Evolutionary conservation across 1,140 invertebrate genomes (phyloP).

Genomic region (Holcopasites calliopsidis): DNA sequence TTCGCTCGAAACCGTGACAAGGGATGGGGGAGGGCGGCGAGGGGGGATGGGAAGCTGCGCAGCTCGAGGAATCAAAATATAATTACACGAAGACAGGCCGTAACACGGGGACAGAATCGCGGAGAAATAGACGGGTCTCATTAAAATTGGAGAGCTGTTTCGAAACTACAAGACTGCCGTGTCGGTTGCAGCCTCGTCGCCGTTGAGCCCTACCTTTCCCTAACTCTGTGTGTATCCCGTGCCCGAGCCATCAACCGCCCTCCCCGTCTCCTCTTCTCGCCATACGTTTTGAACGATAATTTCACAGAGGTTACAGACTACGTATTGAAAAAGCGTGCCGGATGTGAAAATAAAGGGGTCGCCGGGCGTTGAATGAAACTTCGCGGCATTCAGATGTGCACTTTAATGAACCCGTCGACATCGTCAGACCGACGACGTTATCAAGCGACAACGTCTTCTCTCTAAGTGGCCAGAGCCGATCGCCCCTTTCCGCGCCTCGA

Average conservation of each 20-base stretch:
- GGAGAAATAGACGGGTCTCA: slow-evolving; percentile 77
- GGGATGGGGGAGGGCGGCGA: slow-evolving; percentile 12
- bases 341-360: slow-evolving; percentile 15
- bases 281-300: slow-evolving; percentile 55
- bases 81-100: slow-evolving; percentile 77
- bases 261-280: neutral
- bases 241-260: neutral
- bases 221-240: slow-evolving; percentile 42
- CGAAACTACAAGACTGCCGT: slow-evolving; percentile 77
- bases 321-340: slow-evolving; percentile 42
- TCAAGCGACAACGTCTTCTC: neutral
- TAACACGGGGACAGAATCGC: slow-evolving; percentile 76
- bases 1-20: slow-evolving; percentile 32
- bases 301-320: slow-evolving; percentile 50
- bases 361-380: slow-evolving; percentile 24
- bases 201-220: slow-evolving; percentile 63
- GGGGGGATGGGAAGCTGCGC: slow-evolving; percentile 54
- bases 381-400: slow-evolving; percentile 44
- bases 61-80: slow-evolving; percentile 78
- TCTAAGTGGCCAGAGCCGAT: slow-evolving; percentile 10
- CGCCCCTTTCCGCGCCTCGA: neutral
- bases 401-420: slow-evolving; percentile 50
- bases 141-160: slow-evolving; percentile 80
- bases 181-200: slow-evolving; percentile 74
- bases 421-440: slow-evolving; percentile 6